Base-by-base conservation (phyloP, 2,797 vertebrate species). In the Pterois miles region DNA sequence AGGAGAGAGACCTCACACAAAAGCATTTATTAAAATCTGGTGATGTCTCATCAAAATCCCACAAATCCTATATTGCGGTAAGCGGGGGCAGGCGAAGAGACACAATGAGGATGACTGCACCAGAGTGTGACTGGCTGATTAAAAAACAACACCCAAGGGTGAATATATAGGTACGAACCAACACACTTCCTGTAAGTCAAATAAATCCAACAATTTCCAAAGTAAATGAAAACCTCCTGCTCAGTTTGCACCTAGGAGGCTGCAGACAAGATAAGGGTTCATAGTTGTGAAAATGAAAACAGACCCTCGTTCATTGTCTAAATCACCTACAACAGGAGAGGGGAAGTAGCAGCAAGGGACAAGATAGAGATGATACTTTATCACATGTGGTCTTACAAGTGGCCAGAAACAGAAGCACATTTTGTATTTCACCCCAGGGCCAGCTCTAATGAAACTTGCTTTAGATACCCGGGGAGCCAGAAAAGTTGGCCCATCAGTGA, bases 21-120 rank as follows among this genome's bases (percentile, higher is more conserved):
- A 78, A 73, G 72, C 71, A 46, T 66, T 70, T 80, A 83, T 74
- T 75, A 70, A 75, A 87, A 85, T 83, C 59, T 54, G 38, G 76
- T 66, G 53, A 72, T 63, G 48, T 78, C 73, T 88, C 71, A 79
- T 85, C 46, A 81, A 74, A 82, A 52, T 81, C 60, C 52, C 18
- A 31, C 50, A 71, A 76, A 90, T 65, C 69, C 60, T 81, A 76
- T 50, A 63, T 16, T 62, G 53, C 27, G 0, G 64, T 71, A 33
- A 79, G 54, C 8, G 10, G 38, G 62, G 18, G 52, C 29, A 54
- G 25, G 38, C 10, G 14, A 56, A 6, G 57, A 54, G 74, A 65
- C 22, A 33, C 75, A 78, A 71, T 64, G 59, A 80, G 65, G 29
- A 67, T 25, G 72, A 66, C 48, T 10, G 62, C 52, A 46, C 33